Base-by-base conservation (phyloP, 53 echinoderm and acorn worm species). In the Echinometra lucunter region DNA sequence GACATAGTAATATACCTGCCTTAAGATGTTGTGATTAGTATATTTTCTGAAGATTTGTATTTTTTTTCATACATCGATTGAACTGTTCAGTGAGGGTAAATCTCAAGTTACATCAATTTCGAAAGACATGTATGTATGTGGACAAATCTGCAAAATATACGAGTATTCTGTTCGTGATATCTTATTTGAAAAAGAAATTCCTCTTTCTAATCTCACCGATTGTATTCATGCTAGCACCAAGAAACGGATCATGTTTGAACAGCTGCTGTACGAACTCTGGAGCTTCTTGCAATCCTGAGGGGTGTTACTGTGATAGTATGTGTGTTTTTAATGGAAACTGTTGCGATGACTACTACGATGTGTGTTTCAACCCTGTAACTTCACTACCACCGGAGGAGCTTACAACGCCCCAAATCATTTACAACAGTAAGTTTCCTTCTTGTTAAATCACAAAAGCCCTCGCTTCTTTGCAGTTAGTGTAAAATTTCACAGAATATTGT, bases 231-330 rank as follows among this genome's bases (percentile, higher is more conserved):
- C 49, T 49, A n/a, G 18, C 47, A 27, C 49, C 47, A 53, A 85
- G 45, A 3, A 85, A 85, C n/a, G 85, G 53, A 1, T 85, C 85
- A 12, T 85, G 85, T 12, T 47, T 16, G 13, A 53, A 85, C 49
- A 85, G 85, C 85, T 85, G 85, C 53, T 85, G 85, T 49, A 30
- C n/a, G n/a, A 49, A 85, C 47, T 28, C 85, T 2, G 49, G 23
- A 21, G 8, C 11, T 85, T 85, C 85, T 3, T 85, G 85, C 2
- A 47, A 85, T 37, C 49, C 85, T 15, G 49, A 85, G n/a, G 85
- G 85, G 49, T 85, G 85, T 19, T 85, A 45, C n/a, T 85, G 85
- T 85, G 85, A 85, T 49, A 85, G 30, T 30, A 49, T 45, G 30
- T 85, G 85, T 49, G 85, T 25, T 30, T 25, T 27, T 85, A 49